Evolutionary conservation across 2,888 invertebrate species (phyloP).

Genomic region (Meiosimyza platycephala): DNA sequence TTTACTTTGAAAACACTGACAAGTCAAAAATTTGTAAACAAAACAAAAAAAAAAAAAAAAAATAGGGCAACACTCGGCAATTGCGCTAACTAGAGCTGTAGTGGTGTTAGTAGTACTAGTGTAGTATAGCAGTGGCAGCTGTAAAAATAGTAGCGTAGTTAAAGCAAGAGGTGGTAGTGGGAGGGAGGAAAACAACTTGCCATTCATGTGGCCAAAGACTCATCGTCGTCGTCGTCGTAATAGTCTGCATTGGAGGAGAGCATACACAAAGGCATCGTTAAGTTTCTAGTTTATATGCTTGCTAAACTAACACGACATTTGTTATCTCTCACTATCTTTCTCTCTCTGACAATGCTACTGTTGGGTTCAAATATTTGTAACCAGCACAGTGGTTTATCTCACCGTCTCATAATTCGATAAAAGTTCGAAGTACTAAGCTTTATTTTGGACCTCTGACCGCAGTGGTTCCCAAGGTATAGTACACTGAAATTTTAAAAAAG

Average conservation of each 20-base stretch:
- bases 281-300: slow-evolving; percentile 46
- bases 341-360: background rate
- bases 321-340: background rate
- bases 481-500: no score
- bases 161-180: background rate
- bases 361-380: no score
- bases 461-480: no score
- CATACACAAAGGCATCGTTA: slow-evolving; percentile 49
- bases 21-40: no score
- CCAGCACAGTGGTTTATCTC: no score
- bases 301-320: slow-evolving; percentile 39
- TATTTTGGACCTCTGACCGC: no score
- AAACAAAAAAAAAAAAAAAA: no score
- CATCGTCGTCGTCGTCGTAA: slow-evolving; percentile 2
- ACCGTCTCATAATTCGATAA: no score
- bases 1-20: no score
- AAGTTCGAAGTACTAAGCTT: no score
- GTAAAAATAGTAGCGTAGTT: background rate
- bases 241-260: slow-evolving; percentile 13
- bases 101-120: background rate
- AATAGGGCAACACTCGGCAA: background rate
- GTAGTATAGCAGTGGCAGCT: background rate
- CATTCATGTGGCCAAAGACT: background rate
- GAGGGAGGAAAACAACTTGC: no score
- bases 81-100: background rate